Evolutionary conservation across 1,140 invertebrate species (phyloP).

Genomic region (Euborellia annulipes): DNA sequence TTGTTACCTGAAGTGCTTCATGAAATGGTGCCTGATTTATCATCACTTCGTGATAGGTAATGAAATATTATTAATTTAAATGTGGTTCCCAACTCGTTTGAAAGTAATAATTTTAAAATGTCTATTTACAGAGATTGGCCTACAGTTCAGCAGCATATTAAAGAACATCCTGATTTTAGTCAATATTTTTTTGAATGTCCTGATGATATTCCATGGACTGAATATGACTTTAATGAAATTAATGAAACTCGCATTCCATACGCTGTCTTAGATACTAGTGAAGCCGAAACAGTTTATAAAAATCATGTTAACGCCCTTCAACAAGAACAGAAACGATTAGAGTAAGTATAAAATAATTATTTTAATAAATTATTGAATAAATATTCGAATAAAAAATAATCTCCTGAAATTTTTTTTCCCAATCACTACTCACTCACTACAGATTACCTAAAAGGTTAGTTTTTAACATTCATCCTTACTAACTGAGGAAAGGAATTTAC

Average conservation of each 20-base stretch:
- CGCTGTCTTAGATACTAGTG: conserved; percentile 74
- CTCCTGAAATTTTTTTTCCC: conserved; percentile 4
- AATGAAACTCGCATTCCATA: conserved; percentile 69
- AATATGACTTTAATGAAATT: conserved; percentile 50
- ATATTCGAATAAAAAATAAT: no score
- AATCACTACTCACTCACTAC: neutral
- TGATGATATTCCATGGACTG: conserved; percentile 63
- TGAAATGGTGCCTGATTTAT: conserved; percentile 67
- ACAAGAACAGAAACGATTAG: conserved; percentile 73
- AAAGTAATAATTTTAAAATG: neutral
- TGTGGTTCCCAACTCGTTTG: neutral
- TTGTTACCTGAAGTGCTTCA: conserved; percentile 63
- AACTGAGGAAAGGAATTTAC: neutral
- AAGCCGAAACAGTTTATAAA: conserved; percentile 81
- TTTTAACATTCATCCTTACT: neutral
- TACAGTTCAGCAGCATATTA: conserved; percentile 63
- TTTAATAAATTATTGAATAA: no score
- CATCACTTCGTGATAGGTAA: conserved; percentile 56
- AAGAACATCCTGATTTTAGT: conserved; percentile 74
- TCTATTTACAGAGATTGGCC: conserved; percentile 61
- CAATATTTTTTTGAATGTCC: conserved; percentile 78
- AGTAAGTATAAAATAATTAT: conserved; percentile 43
- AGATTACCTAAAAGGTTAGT: conserved; percentile 20
- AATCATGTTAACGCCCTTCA: conserved; percentile 82
- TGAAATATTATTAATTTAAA: conserved; percentile 9